Evolutionary conservation across 2,113 vertebrate genomes (phyloP), one percentile per base, ranked within the genome.

Genomic region (Himantopus leucocephalus): DNA sequence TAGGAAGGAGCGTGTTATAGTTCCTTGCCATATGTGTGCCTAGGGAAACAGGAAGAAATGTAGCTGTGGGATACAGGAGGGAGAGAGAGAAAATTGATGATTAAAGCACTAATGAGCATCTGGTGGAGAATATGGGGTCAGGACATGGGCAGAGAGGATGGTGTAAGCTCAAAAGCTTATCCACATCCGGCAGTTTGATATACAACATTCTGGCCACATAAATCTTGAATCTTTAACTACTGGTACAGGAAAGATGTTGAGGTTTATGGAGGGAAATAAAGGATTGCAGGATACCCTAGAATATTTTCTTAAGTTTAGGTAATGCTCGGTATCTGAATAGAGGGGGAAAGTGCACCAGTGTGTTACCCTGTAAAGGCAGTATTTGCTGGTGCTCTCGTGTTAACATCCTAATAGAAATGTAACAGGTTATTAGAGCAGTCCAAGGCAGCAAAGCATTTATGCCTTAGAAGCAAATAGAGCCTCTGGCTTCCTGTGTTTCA

Each of bases 81-180:
- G 4, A 86, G 47, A 83, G 17, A 34, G n/a, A 52, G 5, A 35
- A 84, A 90, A 59, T 5, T 39, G 15, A 9, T 34, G 4, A 48
- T 50, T 27, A 63, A 86, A 76, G 4, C 10, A 58, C 8, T 37
- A 24, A 58, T 39, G n/a, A 48, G 9, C 3, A 37, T 53, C 70
- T 89, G 1, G 12, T 92, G 26, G 34, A 86, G 23, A 71, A 39
- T n/a, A 4, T 48, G 6, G 3, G 13, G 13, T 43, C 62, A 75
- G 22, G 37, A 86, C 12, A 29, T 2, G 18, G 20, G 9, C 0
- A 0, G 23, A 83, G 23, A 83, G 20, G 23, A 32, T 39, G 14
- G 2, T 45, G 39, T 32, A 14, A 71, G 27, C 35, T 91, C 48
- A 37, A 74, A 78, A 75, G 7, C 4, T 47, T 79, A 78, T 66